phyloP scores from a whole-genome alignment of 2,113 vertebrate species.

The Rhinolophus ferrumequinum region DNA sequence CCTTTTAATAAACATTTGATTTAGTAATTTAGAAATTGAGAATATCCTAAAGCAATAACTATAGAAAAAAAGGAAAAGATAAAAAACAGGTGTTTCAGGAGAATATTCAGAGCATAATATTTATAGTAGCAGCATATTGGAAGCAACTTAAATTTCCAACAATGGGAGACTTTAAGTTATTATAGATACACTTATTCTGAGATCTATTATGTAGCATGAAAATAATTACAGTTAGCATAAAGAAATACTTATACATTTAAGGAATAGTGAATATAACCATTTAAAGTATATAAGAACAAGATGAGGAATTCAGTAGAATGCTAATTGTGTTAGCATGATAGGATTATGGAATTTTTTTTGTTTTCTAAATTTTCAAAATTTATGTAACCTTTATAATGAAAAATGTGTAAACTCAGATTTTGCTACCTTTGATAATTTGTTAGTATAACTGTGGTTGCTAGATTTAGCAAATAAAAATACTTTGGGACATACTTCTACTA shows the following conservation, averaged over 20 bases:
- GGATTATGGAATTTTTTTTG: neutral
- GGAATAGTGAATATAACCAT: neutral
- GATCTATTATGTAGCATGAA: neutral
- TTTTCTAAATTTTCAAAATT: neutral
- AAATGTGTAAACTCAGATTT: neutral
- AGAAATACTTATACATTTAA: neutral
- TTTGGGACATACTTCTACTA: neutral
- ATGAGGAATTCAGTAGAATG: neutral
- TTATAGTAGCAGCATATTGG: neutral
- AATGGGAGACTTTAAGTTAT: neutral
- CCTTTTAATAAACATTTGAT: neutral
- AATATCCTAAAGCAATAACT: neutral
- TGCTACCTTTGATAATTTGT: neutral
- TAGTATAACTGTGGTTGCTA: neutral
- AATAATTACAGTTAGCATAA: neutral
- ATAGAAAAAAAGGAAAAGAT: neutral
- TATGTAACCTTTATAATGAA: slow-evolving; percentile 8
- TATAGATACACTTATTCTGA: neutral
- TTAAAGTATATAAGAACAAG: neutral
- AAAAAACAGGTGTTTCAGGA: neutral
- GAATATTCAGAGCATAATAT: neutral
- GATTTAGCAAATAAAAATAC: slow-evolving; percentile 19
- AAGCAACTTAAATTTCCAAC: slow-evolving; percentile 2
- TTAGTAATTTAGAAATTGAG: slow-evolving; percentile 1
- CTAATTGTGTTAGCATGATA: neutral